phyloP scores from a whole-genome alignment of 2,888 invertebrate species.

The Physocephala rufipes region DNA sequence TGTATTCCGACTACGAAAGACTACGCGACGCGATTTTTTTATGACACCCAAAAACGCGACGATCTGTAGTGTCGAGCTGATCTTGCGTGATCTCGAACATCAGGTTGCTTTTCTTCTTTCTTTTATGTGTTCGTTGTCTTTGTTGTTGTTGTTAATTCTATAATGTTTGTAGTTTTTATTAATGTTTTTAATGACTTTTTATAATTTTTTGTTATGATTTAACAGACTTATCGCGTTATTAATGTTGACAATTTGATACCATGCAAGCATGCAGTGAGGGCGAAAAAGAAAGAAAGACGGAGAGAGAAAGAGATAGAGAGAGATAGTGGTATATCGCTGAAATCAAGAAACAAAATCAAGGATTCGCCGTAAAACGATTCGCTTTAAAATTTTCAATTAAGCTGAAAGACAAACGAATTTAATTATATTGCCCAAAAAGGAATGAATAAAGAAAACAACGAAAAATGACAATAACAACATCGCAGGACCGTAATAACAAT shows the following conservation, averaged over 20 bases:
- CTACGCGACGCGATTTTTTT: background rate
- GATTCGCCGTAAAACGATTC: background rate
- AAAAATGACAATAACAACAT: no score
- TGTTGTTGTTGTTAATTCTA: background rate
- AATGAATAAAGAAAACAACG: no score
- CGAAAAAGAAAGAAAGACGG: background rate
- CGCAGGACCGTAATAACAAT: no score
- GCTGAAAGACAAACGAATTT: constrained; percentile 2
- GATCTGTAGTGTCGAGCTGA: background rate
- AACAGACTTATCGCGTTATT: constrained; percentile 19
- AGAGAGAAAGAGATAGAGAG: background rate
- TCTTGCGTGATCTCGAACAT: background rate
- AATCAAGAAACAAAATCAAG: no score
- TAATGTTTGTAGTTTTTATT: background rate
- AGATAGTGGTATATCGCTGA: no score
- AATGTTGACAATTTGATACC: constrained; percentile 13
- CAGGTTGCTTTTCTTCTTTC: background rate
- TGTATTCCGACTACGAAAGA: background rate
- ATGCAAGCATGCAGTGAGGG: no score
- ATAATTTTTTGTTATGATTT: constrained; percentile 4
- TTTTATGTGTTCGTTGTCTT: no score
- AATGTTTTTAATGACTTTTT: background rate
- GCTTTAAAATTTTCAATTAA: background rate
- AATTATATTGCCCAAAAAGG: background rate
- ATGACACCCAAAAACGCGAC: background rate